These are phyloP conservation scores for Muscidifurax raptorellus DNA, from an alignment of 1,140 invertebrate genomes.

Conservation along the genomic window DNA sequence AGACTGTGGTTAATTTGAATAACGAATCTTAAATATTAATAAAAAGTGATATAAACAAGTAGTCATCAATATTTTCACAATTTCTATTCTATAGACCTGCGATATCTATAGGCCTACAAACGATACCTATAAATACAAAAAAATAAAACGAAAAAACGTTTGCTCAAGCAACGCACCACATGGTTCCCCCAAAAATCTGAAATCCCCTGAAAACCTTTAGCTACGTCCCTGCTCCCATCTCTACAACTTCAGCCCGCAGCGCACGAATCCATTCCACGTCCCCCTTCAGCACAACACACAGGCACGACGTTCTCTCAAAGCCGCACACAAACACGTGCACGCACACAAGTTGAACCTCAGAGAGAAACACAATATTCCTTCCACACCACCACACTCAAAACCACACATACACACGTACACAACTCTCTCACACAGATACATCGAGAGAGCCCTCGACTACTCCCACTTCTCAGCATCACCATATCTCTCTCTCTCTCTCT, in stretches of 20 bases:
- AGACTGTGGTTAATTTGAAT: too few species aligned
- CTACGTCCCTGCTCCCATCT: conserved; percentile 46
- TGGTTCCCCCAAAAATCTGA: background rate
- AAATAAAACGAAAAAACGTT: background rate
- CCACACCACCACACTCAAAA: background rate
- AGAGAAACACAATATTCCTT: background rate
- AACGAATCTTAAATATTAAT: too few species aligned
- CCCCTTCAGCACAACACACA: conserved; percentile 5
- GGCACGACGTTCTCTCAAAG: conserved; percentile 1
- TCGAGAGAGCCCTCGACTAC: background rate
- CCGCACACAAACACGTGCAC: background rate
- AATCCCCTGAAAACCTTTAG: conserved; percentile 4
- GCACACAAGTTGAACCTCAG: background rate
- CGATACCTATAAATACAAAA: background rate
- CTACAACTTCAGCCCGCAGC: background rate
- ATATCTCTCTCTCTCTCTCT: background rate
- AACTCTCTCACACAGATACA: background rate
- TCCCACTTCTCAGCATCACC: conserved; percentile 12
- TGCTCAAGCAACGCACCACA: background rate
- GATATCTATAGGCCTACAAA: too few species aligned
- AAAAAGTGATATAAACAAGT: too few species aligned
- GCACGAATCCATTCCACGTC: conserved; percentile 38
- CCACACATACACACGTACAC: background rate
- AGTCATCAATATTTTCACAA: too few species aligned
- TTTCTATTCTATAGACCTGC: too few species aligned